A percentile compares a stretch with the other conserved stretches of the same genome.
These are phyloP conservation scores for Tiliacea citrago DNA, from an alignment of 2,888 invertebrate genomes.

Conservation along the genomic window DNA sequence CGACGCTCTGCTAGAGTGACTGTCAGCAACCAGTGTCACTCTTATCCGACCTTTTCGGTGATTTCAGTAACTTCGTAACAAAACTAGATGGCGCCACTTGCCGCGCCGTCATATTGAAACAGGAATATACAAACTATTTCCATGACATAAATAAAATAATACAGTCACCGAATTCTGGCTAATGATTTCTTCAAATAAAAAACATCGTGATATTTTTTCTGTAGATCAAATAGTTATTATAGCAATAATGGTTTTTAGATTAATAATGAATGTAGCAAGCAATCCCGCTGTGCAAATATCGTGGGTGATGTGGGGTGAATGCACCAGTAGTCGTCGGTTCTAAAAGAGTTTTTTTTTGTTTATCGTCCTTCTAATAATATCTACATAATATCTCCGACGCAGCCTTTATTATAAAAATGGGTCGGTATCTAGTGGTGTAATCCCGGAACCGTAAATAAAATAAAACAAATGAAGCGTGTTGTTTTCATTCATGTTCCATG, in stretches of 20 bases:
- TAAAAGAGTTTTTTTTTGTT: not conserved
- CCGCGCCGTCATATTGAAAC: not conserved
- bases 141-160: not conserved
- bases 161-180: constrained; percentile 15
- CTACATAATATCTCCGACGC: not conserved
- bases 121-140: not conserved
- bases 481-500: not conserved
- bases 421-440: not conserved
- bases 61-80: too few relatives aligned
- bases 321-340: constrained; percentile 1
- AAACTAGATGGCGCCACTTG: too few relatives aligned
- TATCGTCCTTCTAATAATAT: not conserved
- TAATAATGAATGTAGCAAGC: constrained; percentile 49
- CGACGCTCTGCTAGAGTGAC: too few relatives aligned
- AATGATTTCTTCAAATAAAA: constrained; percentile 29
- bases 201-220: constrained; percentile 34
- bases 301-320: constrained; percentile 57
- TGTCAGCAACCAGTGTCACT: too few relatives aligned
- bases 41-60: too few relatives aligned
- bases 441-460: not conserved
- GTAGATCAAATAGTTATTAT: constrained; percentile 36
- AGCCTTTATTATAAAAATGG: not conserved
- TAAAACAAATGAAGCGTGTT: not conserved
- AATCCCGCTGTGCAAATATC: constrained; percentile 68
- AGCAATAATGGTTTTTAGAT: constrained; percentile 61